Percentiles rank a stretch among this genome's conserved stretches.
These are phyloP conservation scores for Hylomyscus alleni DNA, from an alignment of 2,797 vertebrate genomes.

Conservation along the genomic window DNA sequence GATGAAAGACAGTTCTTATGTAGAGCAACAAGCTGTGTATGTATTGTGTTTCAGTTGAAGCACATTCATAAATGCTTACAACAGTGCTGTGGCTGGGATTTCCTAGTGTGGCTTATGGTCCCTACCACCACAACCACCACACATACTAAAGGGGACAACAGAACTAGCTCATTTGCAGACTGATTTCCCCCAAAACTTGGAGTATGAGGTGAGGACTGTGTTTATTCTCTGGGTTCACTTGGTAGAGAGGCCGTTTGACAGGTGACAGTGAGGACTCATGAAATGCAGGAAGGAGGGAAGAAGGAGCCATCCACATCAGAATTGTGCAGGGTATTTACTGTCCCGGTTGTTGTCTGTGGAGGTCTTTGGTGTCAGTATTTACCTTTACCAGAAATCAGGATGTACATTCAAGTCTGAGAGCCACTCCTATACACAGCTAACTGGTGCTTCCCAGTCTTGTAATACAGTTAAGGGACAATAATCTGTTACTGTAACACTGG, in stretches of 20 bases:
- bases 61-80: background rate
- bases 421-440: background rate
- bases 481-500: background rate
- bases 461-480: background rate
- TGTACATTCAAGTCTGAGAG: background rate
- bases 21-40: background rate
- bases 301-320: background rate
- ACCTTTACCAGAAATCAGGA: background rate
- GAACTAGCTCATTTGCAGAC: background rate
- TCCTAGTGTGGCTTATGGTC: background rate
- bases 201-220: background rate
- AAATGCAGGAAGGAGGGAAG: background rate
- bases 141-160: background rate
- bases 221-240: background rate
- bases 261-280: background rate
- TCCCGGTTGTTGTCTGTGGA: background rate
- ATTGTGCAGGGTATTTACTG: background rate
- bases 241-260: accelerated
- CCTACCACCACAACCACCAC: accelerated
- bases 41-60: background rate
- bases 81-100: background rate
- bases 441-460: background rate
- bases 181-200: background rate
- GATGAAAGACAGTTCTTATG: conserved; percentile 25
- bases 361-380: background rate